Base-by-base conservation (phyloP, 2,797 vertebrate species). In the Graptemys geographica region DNA sequence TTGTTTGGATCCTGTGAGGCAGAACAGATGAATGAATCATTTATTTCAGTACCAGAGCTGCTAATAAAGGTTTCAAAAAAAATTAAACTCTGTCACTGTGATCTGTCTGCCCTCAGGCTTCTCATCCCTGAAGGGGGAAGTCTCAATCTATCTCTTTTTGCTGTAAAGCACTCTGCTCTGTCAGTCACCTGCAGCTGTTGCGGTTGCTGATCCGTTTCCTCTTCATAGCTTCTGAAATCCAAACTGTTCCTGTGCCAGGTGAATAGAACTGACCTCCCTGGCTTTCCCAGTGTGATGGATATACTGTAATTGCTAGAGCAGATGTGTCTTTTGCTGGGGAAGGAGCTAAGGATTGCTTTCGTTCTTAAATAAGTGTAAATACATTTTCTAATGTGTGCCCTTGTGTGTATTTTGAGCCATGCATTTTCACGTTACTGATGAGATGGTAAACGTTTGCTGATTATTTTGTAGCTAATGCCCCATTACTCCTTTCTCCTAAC, bases 11-110 rank as follows among this genome's bases (percentile, higher is more conserved):
- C 90, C 88, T 93, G 72, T 86, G 83, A 97, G 84, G 56, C 79
- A 93, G 88, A 44, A 84, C 47, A 89, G 89, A 97, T 95, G 95
- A 96, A 95, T 96, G 94, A 96, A 74, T 96, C 95, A 95, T 96
- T 97, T 95, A 90, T 95, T 95, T 95, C 94, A 94, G 84, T 33
- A 93, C 84, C 88, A 56, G 84, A 59, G 86, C 84, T 83, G 85
- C 81, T 94, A 91, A 97, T 82, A 78, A 96, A 93, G 65, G 88
- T 90, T 97, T 94, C 86, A 96, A 94, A 85, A 37, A 96, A 90
- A 89, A 96, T 87, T 92, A 94, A 94, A 97, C 93, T 89, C 84
- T 96, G 85, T 94, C 89, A 28, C 8, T 87, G 85, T 89, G 86
- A 82, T 95, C 33, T 69, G 82, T 84, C 87, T 33, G 37, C 76